Evolutionary conservation across 2,888 invertebrate genomes (phyloP).

Genomic region (Hedychridium roseum): DNA sequence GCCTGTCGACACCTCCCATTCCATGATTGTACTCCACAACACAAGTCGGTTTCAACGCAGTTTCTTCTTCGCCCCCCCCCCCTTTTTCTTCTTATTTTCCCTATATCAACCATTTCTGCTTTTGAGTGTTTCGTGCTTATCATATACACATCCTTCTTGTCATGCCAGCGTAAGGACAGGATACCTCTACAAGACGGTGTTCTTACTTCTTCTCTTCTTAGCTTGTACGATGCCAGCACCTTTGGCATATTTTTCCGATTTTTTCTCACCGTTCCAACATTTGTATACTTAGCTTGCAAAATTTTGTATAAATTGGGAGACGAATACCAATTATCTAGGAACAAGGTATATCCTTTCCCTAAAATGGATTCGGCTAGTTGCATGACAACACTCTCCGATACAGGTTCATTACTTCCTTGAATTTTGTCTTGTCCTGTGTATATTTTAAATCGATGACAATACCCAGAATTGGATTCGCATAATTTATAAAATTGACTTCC

Average conservation of each 20-base stretch:
- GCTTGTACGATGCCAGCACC: constrained; percentile 2
- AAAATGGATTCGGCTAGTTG: constrained; percentile 18
- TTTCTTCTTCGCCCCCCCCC: constrained; percentile 6
- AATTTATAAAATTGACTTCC: constrained; percentile 18
- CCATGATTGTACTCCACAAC: constrained; percentile 21
- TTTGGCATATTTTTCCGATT: constrained; percentile 15
- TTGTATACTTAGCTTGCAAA: constrained; percentile 9
- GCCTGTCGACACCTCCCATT: constrained; percentile 24
- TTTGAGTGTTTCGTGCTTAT: constrained; percentile 11
- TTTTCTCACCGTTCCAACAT: constrained; percentile 6
- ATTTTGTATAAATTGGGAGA: constrained; percentile 22
- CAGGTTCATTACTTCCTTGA: constrained; percentile 19
- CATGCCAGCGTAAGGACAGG: constrained; percentile 2
- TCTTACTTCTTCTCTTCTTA: constrained; percentile 8
- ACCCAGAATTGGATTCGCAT: constrained; percentile 12
- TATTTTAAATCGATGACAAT: constrained; percentile 6
- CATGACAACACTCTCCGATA: constrained; percentile 29
- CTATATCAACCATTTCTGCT: constrained; percentile 6
- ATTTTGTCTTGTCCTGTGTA: constrained; percentile 11
- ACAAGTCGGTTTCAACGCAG: constrained; percentile 4
- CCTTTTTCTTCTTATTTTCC: constrained; percentile 9
- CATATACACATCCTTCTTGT: constrained; percentile 9
- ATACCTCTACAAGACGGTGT: constrained; percentile 8
- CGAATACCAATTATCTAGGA: constrained; percentile 31
- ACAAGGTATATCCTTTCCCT: constrained; percentile 27